phyloP scores from a whole-genome alignment of 2,797 vertebrate genomes.

The Syngnathus rostellatus region DNA sequence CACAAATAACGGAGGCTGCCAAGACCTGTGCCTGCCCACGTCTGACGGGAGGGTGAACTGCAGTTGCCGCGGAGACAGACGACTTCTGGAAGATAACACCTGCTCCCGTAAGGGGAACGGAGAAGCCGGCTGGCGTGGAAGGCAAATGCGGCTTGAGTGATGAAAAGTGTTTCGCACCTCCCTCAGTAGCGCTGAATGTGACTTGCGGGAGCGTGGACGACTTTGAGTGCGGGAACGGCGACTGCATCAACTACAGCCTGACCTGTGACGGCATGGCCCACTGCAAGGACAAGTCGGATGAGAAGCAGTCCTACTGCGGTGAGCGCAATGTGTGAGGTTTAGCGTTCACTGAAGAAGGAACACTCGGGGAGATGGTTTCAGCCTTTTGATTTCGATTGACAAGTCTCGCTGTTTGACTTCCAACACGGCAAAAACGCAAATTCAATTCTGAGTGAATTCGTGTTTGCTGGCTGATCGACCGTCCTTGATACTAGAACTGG shows the following conservation, averaged over 20 bases:
- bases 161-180: background rate
- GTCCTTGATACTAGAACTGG: no score
- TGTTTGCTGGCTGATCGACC: no score
- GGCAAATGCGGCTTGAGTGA: background rate
- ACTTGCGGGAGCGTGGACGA: conserved; percentile 83
- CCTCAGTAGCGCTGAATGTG: conserved; percentile 77
- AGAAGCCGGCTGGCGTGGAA: background rate
- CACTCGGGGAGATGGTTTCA: no score
- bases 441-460: no score
- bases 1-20: conserved; percentile 87
- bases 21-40: conserved; percentile 90
- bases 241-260: conserved; percentile 91
- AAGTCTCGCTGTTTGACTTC: no score
- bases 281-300: conserved; percentile 98
- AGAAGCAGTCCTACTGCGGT: conserved; percentile 98
- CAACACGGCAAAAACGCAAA: no score
- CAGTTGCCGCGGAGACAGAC: conserved; percentile 87
- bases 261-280: conserved; percentile 87
- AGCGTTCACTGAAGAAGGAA: no score
- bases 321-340: conserved; percentile 40
- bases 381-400: no score
- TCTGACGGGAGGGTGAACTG: conserved; percentile 91
- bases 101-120: conserved; percentile 52
- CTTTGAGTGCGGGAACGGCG: conserved; percentile 93
- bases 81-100: conserved; percentile 88